A percentile compares a stretch with the other conserved stretches of the same genome.
These are phyloP conservation scores for Chaunax sp. DNA, from an alignment of 2,797 vertebrate species.

Conservation along the genomic window DNA sequence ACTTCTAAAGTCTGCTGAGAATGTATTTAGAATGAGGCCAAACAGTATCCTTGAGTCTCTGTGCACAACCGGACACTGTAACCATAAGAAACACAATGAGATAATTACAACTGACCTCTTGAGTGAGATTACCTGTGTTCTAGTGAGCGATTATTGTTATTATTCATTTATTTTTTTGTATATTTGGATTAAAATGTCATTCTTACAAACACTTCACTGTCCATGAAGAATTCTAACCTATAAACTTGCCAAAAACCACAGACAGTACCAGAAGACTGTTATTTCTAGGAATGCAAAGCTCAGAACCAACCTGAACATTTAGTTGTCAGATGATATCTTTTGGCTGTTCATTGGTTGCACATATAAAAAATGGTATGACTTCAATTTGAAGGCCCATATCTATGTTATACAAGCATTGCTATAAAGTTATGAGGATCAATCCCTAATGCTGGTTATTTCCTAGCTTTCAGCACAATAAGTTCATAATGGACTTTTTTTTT, in stretches of 20 bases:
- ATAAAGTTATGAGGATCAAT: constrained; percentile 33
- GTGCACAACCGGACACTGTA: background rate
- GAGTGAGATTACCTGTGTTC: too few species aligned
- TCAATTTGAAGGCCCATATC: too few species aligned
- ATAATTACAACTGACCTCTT: too few species aligned
- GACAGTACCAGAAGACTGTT: background rate
- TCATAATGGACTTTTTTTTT: too few species aligned
- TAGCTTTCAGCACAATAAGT: constrained; percentile 34
- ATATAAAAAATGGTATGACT: background rate
- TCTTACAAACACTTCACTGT: background rate
- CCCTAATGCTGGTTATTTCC: constrained; percentile 50
- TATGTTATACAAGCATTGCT: constrained; percentile 50
- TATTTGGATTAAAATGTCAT: background rate
- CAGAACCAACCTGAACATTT: background rate
- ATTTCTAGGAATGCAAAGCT: background rate
- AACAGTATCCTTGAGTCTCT: background rate
- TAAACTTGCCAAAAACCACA: background rate
- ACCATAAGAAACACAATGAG: background rate
- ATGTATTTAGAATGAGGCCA: background rate
- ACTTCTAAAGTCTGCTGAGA: background rate
- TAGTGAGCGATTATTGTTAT: too few species aligned
- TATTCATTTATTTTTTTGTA: background rate
- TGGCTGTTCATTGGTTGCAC: background rate
- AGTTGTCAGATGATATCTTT: constrained; percentile 3
- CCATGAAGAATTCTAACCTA: background rate